Evolutionary conservation across 2,888 invertebrate species (phyloP).

Genomic region (Myopa tessellatipennis): DNA sequence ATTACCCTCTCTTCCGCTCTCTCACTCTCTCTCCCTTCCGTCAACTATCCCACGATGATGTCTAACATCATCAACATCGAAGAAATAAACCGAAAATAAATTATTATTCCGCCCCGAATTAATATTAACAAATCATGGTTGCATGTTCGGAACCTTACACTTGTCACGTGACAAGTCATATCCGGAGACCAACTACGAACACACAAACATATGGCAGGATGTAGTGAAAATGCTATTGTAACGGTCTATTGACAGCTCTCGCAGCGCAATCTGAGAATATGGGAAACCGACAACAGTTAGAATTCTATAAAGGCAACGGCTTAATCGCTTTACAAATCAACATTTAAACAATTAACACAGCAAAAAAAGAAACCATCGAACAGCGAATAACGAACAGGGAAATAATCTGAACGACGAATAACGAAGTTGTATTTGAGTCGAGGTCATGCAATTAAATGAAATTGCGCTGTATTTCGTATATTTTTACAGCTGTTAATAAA

Average conservation of each 20-base stretch:
- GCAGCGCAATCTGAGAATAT: neutral
- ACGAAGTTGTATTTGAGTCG: neutral
- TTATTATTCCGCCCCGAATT: slow-evolving; percentile 20
- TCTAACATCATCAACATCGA: neutral
- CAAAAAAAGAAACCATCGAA: neutral
- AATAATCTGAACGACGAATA: no score
- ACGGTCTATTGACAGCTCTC: slow-evolving; percentile 20
- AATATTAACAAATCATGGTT: slow-evolving; percentile 31
- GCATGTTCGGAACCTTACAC: slow-evolving; percentile 17
- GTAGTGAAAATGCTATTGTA: neutral
- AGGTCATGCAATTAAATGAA: neutral
- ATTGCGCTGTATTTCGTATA: neutral
- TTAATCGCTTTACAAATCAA: slow-evolving; percentile 30
- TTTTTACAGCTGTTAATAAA: no score
- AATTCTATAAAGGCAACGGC: neutral
- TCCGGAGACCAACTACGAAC: neutral
- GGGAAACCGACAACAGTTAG: neutral
- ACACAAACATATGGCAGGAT: neutral
- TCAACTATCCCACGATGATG: no score
- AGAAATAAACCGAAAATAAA: neutral
- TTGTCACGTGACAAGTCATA: slow-evolving; percentile 22
- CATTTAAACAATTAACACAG: slow-evolving; percentile 24
- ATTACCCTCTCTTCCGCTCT: no score
- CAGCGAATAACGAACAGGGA: no score
- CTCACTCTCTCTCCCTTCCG: no score